Evolutionary conservation across 2,888 invertebrate species (phyloP), one percentile per base, ranked within the genome.

Genomic region (Tenthredo mesomela): DNA sequence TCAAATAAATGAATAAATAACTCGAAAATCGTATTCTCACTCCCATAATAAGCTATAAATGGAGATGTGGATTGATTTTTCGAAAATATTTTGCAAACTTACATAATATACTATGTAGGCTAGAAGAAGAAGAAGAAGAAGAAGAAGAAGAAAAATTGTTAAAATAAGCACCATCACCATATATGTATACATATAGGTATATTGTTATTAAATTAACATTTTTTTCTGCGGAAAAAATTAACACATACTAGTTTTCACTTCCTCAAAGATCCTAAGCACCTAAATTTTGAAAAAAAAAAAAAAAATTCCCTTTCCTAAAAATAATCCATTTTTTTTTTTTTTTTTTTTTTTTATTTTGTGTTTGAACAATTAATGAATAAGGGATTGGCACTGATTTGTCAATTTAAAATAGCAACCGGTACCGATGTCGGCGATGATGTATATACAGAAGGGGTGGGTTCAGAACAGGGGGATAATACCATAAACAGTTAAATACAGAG

Each of bases 121-220:
- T 70, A 70, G 70, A 87, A 89, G 88, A 86, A 87, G n/a, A 87
- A 89, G 88, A 86, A 87, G 29, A 61, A 40, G 29, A 29, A 70
- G 70, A 87, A 89, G 88, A 86, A 87, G 37, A 87, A 89, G 88
- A 86, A 61, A 40, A 67, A 67, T 70, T 82, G 50, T 82, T 43
- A 67, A 70, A 70, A 67, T 70, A 65, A 80, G 80, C 80, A 65
- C 80, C 61, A 43, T 54, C 33, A 43, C 73, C 43, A 25, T 67
- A 33, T 40, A 77, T 80, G 77, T 77, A 77, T 77, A 77, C 77
- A 61, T 18, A 50, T 50, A 77, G 77, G 50, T 80, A 80, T 40
- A 80, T 80, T 80, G 65, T 61, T 80, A 80, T 80, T 61, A 80
- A 80, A 80, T 80, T 37, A 65, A 80, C 61, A 80, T 65, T 33